Percentiles rank a stretch among this genome's conserved stretches.
Conservation (phyloP, 2,113 vertebrate species). For the Chamaea fasciata region DNA sequence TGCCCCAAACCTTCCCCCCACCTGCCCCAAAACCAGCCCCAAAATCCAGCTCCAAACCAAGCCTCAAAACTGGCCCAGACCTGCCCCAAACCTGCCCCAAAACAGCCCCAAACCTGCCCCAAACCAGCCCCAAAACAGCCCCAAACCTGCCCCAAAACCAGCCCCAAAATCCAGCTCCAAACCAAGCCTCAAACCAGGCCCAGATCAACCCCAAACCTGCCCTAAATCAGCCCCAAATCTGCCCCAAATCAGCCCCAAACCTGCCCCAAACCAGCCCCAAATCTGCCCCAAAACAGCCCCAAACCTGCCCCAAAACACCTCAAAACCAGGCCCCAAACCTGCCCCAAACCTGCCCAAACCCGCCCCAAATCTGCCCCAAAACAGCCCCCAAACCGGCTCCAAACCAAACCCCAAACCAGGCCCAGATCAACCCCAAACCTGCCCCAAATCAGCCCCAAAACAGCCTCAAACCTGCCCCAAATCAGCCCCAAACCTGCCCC, state of each 20-base stretch:
- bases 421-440: background rate
- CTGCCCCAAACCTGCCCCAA: background rate
- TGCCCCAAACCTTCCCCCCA: background rate
- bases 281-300: background rate
- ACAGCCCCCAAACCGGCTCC: background rate
- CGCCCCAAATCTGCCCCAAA: background rate
- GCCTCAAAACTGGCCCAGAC: background rate
- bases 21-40: no score
- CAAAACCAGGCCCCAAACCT: background rate
- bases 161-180: no score
- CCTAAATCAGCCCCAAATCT: fast-evolving
- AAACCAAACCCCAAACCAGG: background rate
- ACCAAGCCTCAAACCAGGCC: no score
- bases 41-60: background rate
- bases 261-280: background rate
- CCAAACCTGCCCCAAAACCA: fast-evolving
- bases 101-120: background rate
- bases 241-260: background rate
- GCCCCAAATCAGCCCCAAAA: fast-evolving
- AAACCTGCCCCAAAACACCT: background rate
- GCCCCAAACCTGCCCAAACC: background rate
- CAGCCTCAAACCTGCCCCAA: background rate
- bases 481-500: fast-evolving
- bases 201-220: background rate
- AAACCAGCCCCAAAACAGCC: background rate